Conservation (phyloP, 2,113 vertebrate genomes). For the Anhinga rufa region DNA sequence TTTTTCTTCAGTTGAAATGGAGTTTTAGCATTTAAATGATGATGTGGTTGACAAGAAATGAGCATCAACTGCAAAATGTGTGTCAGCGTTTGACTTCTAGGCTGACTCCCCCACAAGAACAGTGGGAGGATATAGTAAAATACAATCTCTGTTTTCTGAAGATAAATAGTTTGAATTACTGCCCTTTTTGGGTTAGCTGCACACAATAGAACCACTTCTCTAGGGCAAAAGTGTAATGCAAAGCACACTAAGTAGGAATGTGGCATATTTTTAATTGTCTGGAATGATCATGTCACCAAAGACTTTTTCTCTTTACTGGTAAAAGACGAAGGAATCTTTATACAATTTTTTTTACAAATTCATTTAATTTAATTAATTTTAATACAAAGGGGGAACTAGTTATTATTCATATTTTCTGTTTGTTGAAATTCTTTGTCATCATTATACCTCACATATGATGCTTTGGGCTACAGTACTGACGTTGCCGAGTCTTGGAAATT, state of each 20-base stretch:
- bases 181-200: background rate
- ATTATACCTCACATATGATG: fast-evolving
- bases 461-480: background rate
- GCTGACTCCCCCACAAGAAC: background rate
- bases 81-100: background rate
- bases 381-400: background rate
- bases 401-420: background rate
- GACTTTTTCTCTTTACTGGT: background rate
- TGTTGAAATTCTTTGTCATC: background rate
- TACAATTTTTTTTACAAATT: background rate
- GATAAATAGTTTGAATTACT: constrained; percentile 11
- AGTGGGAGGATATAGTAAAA: constrained; percentile 8
- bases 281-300: background rate
- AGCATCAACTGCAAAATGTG: background rate
- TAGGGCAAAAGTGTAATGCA: background rate
- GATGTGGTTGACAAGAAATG: background rate
- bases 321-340: background rate
- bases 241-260: background rate
- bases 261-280: background rate
- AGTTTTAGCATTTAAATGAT: background rate
- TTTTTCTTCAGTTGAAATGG: background rate
- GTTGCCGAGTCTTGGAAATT: background rate
- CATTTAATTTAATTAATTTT: background rate
- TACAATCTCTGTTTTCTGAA: constrained; percentile 11
- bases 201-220: background rate